Percentiles rank a stretch among this genome's conserved stretches.
phyloP scores from a whole-genome alignment of 2,113 vertebrate species.

The Phalacrocorax pelagicus region DNA sequence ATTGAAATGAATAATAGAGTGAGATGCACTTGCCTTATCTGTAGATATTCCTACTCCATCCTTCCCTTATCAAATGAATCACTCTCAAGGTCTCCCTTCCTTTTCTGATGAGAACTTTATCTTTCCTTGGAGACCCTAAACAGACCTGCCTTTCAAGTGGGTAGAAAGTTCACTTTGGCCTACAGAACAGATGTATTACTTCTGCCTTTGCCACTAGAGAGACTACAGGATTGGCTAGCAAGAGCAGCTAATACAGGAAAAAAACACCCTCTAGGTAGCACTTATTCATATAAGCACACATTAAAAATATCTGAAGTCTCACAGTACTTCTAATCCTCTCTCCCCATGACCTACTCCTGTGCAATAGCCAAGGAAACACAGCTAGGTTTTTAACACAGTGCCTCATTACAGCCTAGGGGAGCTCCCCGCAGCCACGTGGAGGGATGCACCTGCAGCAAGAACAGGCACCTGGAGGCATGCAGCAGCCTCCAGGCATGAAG shows the following conservation, averaged over 20 bases:
- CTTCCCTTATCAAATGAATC: background rate
- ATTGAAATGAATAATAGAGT: background rate
- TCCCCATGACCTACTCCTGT: no score
- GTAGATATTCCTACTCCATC: background rate
- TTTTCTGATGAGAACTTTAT: background rate
- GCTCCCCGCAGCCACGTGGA: accelerated
- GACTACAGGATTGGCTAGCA: background rate
- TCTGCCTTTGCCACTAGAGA: background rate
- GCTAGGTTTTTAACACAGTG: background rate
- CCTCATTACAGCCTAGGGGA: background rate
- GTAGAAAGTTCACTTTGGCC: background rate
- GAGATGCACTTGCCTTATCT: background rate
- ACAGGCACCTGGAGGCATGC: accelerated
- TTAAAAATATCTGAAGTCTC: background rate
- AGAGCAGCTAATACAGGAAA: background rate
- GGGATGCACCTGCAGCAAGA: background rate
- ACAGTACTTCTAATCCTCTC: background rate
- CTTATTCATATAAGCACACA: background rate
- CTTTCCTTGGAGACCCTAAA: background rate
- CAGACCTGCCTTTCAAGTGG: background rate
- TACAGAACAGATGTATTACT: background rate
- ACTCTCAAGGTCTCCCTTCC: background rate
- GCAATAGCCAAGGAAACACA: background rate
- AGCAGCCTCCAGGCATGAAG: accelerated
- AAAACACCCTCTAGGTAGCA: background rate